Evolutionary conservation across 2,888 invertebrate genomes (phyloP), one percentile per base, ranked within the genome.

Genomic region (Stenichneumon culpator): DNA sequence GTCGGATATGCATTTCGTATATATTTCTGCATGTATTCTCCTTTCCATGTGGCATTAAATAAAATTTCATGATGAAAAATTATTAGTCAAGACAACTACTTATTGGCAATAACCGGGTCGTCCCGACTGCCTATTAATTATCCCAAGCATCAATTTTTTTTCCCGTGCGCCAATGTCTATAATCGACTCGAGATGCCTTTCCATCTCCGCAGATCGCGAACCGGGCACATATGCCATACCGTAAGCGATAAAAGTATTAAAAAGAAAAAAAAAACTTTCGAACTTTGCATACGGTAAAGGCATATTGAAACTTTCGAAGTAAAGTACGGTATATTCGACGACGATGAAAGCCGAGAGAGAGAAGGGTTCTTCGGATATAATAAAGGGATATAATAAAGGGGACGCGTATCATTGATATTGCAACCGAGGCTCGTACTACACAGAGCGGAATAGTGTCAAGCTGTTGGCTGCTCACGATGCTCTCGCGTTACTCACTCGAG

Each of bases 321-420:
- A 22, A 68, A 74, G 50, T 28, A 50, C n/a, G n/a, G 32, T 67
- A 77, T 67, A 72, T 47, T 36, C 19, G 19, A 77, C 60, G 57
- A n/a, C n/a, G 54, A 28, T 39, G 65, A 67, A 32, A 60, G 44
- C 44, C 16, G 63, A 54, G 19, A 54, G 60, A 60, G 7, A 28
- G 25, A 75, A 80, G 73, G 74, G 70, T 67, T 70, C 67, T 63
- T 69, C n/a, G 65, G 16, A 70, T 80, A 80, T 77, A 39, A 72
- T 77, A 80, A 77, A 80, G 57, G 32, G 74, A 83, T 75, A 83
- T 32, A 75, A 70, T 75, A 80, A 77, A 80, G 57, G 75, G 77
- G 75, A 50, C 22, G 65, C 54, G 52, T 72, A 84, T 77, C 72
- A 52, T 80, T 80, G 83, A 67, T 80, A 77, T 77, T 84, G 77